Evolutionary conservation across 2,113 vertebrate genomes (phyloP), one percentile per base, ranked within the genome.

Genomic region (rat (Rattus norvegicus)): DNA sequence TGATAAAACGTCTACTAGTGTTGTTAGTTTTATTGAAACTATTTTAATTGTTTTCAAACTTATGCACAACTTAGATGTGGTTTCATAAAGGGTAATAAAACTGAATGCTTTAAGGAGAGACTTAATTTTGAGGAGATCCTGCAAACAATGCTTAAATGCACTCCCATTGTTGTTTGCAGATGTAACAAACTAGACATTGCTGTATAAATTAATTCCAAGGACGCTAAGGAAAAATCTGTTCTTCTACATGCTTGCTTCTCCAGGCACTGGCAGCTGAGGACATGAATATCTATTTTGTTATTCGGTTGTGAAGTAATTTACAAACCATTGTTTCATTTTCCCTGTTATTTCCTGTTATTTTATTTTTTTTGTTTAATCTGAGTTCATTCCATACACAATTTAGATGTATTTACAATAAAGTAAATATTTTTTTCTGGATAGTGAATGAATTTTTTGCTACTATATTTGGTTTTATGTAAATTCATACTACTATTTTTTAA

Each of bases 351-450:
- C 59, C 24, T n/a, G 61, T 36, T 90, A 5, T 75, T 61, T n/a
- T n/a, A n/a, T n/a, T n/a, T n/a, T n/a, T n/a, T 43, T 43, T 43
- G 2, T 43, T 43, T 43, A 43, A 43, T 43, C 43, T 43, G 43
- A 43, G 43, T 43, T 43, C 43, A 43, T 43, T 43, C 43, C 43
- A 43, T 43, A 43, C 43, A 90, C 26, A 72, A 30, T 80, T 93
- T n/a, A 75, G n/a, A n/a, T 59, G 72, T 90, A 80, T 94, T 89
- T 90, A 16, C 73, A 94, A 79, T 36, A 79, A 85, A 65, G 39
- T n/a, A 7, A 56, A 4, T 26, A 70, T 47, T 4, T 84, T 70
- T 90, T 4, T 36, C 70, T 79, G 49, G 63, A 36, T 70, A 67
- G 87, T 81, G 59, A 88, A 22, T 43, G 43, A 2, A 43, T 43